Evolutionary conservation across 1,140 invertebrate species (phyloP), one percentile per base, ranked within the genome.

Genomic region (Papilio glaucus): DNA sequence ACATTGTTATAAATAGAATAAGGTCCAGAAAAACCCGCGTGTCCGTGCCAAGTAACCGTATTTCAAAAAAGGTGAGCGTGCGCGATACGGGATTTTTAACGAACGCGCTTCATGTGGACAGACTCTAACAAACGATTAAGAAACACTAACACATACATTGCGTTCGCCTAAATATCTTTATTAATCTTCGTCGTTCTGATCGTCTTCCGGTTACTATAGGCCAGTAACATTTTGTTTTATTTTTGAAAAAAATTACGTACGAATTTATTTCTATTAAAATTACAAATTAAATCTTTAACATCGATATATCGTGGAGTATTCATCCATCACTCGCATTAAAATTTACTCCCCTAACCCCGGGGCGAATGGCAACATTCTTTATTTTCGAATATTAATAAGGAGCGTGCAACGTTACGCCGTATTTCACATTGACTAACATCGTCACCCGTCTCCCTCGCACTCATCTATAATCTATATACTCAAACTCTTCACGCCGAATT

Each of bases 381-480:
- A 90, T 90, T 89, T 90, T 89, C 79, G 84, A 91, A 91, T 91
- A 89, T 91, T 89, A 91, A 91, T 88, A 91, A 88, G 86, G 79
- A 87, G 85, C 84, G 84, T 85, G 86, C 86, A 86, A 84, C 87
- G 88, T 87, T 89, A 89, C 84, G 85, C 88, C 83, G 86, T 90
- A 89, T 88, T 86, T 90, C 86, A 89, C 88, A 83, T 86, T 80
- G 76, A 82, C 81, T 80, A 82, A 86, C 76, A 83, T 85, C 82
- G 84, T 80, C 70, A 79, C 78, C 72, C 72, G 9, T 86, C 81
- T 73, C 71, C 24, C 70, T 86, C 77, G 13, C 65, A 74, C 82
- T 10, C 49, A 63, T 37, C 24, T 45, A 18, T 73, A 75, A 80
- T 74, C 61, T 33, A 71, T 82, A 79, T 72, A 67, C 70, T 69